Percentiles rank a stretch among this genome's conserved stretches.
These are phyloP conservation scores for Blera fallax DNA, from an alignment of 2,888 invertebrate genomes.

Conservation along the genomic window DNA sequence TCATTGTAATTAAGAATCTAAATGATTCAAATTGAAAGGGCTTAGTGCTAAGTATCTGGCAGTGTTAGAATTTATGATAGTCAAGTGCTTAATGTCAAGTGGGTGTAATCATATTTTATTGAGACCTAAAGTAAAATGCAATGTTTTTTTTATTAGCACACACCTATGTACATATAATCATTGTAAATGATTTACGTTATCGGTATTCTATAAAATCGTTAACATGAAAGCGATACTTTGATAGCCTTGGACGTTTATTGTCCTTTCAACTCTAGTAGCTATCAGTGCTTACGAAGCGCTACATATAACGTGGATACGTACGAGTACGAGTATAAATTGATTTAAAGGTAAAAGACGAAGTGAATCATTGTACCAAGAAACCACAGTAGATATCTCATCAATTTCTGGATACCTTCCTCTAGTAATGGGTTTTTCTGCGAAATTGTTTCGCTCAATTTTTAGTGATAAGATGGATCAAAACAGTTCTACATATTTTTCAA, in stretches of 20 bases:
- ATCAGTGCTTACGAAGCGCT: neutral
- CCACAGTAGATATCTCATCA: neutral
- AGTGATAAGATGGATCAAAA: too few species aligned
- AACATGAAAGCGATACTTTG: neutral
- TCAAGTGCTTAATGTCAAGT: neutral
- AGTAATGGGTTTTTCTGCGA: too few species aligned
- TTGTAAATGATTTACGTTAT: neutral
- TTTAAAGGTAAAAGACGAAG: neutral
- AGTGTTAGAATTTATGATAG: neutral
- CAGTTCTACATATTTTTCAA: too few species aligned
- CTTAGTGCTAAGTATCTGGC: neutral
- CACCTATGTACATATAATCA: neutral
- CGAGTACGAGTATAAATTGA: neutral
- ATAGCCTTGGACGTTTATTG: neutral
- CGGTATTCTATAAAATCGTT: neutral
- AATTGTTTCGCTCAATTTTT: too few species aligned
- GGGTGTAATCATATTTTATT: neutral
- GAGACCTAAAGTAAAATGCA: neutral
- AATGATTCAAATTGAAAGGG: neutral
- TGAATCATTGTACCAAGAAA: neutral
- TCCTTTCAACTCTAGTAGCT: neutral
- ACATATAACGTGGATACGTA: too few species aligned
- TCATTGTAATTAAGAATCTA: slow-evolving; percentile 8
- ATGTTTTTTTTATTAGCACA: too few species aligned
- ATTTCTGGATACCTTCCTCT: too few species aligned